Percentiles rank a stretch among this genome's conserved stretches.
These are phyloP conservation scores for Paratilapia polleni DNA, from an alignment of 2,113 vertebrate species.

Conservation along the genomic window DNA sequence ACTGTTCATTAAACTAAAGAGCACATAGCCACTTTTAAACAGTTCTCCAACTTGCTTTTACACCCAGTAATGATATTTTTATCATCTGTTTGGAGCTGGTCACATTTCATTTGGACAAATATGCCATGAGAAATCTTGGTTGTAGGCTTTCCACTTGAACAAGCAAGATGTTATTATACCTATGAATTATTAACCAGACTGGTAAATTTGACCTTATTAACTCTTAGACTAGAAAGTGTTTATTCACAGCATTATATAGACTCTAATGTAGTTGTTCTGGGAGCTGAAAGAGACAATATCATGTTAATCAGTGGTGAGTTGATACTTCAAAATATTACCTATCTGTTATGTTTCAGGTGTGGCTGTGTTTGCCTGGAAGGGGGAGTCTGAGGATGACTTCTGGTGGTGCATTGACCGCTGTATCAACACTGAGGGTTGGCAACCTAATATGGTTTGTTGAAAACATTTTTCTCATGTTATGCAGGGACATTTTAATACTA, in stretches of 20 bases:
- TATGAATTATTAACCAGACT: neutral
- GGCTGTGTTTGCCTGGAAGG: conserved; percentile 97
- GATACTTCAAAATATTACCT: too few relatives aligned
- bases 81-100: neutral
- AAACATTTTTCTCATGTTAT: neutral
- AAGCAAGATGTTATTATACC: neutral
- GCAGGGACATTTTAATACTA: neutral
- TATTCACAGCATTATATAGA: neutral
- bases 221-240: neutral
- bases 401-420: conserved; percentile 99
- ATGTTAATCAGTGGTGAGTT: neutral
- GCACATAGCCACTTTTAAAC: neutral
- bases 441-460: conserved; percentile 92
- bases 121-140: neutral
- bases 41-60: neutral
- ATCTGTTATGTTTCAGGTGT: conserved; percentile 83
- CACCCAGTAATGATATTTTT: neutral
- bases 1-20: conserved; percentile 2
- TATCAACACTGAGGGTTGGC: conserved; percentile 92
- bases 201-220: neutral
- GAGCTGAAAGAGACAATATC: neutral
- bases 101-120: neutral
- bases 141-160: neutral
- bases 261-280: neutral
- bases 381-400: conserved; percentile 98